These are phyloP conservation scores for Poecilia latipinna DNA, from an alignment of 2,113 vertebrate species.

Conservation along the genomic window DNA sequence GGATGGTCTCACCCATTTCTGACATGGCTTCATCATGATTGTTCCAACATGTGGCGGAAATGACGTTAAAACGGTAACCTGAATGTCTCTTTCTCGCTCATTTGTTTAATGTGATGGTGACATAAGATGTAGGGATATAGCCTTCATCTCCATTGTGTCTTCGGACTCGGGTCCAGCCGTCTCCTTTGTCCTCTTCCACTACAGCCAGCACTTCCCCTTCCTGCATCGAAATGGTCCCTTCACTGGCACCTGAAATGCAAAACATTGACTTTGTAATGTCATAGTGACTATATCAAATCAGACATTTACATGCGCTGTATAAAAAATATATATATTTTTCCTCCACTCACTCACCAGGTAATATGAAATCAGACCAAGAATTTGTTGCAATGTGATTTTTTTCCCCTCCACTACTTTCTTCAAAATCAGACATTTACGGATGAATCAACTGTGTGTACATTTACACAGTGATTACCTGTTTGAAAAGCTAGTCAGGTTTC, in stretches of 20 bases:
- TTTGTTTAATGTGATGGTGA: conserved; percentile 81
- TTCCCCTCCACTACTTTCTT: too few relatives aligned
- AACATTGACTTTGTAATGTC: background rate
- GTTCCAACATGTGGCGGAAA: conserved; percentile 41
- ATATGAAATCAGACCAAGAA: too few relatives aligned
- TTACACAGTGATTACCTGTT: too few relatives aligned
- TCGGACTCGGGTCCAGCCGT: conserved; percentile 90
- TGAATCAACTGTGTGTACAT: too few relatives aligned
- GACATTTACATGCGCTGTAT: too few relatives aligned
- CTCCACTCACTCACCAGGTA: too few relatives aligned
- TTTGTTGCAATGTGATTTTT: too few relatives aligned
- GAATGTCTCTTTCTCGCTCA: conserved; percentile 35
- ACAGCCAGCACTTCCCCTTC: conserved; percentile 87
- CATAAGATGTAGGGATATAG: conserved; percentile 91
- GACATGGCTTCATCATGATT: conserved; percentile 30
- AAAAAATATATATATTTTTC: too few relatives aligned
- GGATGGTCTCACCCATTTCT: conserved; percentile 36
- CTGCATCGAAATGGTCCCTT: conserved; percentile 89
- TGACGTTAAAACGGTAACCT: conserved; percentile 15
- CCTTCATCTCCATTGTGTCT: conserved; percentile 87
- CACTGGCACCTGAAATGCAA: conserved; percentile 83
- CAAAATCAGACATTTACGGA: too few relatives aligned
- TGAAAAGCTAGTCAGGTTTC: too few relatives aligned
- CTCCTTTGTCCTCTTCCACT: conserved; percentile 90
- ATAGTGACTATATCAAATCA: too few relatives aligned